Percentiles rank a stretch among this genome's conserved stretches.
phyloP scores from a whole-genome alignment of 2,113 vertebrate genomes.

The Lamprotornis superbus region DNA sequence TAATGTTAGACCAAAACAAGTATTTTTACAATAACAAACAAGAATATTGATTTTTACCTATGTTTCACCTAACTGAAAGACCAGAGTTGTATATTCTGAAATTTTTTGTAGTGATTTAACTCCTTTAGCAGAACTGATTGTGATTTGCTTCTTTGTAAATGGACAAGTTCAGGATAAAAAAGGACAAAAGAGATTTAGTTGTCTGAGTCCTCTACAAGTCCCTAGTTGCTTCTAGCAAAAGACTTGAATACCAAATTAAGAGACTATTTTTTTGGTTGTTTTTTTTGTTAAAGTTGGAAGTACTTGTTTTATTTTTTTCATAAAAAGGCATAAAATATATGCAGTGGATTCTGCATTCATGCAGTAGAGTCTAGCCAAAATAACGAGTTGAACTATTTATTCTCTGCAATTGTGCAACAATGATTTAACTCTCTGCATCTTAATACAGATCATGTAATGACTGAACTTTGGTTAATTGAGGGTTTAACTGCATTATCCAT shows the following conservation, averaged over 20 bases:
- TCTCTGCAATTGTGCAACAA: not conserved
- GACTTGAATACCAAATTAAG: not conserved
- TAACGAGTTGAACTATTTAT: not conserved
- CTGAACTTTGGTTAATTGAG: not conserved
- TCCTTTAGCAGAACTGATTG: not conserved
- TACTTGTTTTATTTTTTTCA: not conserved
- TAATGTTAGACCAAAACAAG: not conserved
- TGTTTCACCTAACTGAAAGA: not conserved
- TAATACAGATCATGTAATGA: not conserved
- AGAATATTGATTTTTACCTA: not conserved
- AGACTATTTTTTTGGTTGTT: not conserved
- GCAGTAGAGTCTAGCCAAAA: not conserved
- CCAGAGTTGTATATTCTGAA: not conserved
- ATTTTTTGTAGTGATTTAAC: not conserved
- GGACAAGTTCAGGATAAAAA: not conserved
- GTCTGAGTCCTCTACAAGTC: not conserved
- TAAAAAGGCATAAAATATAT: not conserved
- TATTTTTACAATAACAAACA: not conserved
- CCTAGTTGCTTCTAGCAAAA: not conserved
- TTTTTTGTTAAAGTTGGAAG: not conserved
- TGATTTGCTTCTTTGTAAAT: not conserved
- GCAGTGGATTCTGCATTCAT: not conserved
- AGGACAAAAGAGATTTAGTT: not conserved
- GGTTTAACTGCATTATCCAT: not conserved
- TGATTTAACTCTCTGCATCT: not conserved